Conservation (phyloP, 1,140 invertebrate genomes). For the Sarcophaga peregrina region DNA sequence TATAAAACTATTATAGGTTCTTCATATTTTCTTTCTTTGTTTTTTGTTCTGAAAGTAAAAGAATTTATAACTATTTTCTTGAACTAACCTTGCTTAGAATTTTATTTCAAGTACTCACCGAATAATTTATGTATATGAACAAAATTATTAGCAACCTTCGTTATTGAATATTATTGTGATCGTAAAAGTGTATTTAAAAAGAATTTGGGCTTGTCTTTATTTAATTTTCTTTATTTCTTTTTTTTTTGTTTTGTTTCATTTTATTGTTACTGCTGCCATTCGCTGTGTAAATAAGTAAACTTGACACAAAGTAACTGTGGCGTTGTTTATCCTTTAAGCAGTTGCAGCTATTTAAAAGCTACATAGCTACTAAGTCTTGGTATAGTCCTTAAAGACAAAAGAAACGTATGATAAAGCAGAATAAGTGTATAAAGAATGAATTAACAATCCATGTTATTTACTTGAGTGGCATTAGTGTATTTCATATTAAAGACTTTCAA, state of each 20-base stretch:
- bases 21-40: not conserved
- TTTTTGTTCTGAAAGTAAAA: too few relatives aligned
- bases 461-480: too few relatives aligned
- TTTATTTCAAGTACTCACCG: not conserved
- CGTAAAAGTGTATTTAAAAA: not conserved
- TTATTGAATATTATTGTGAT: too few relatives aligned
- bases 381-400: too few relatives aligned
- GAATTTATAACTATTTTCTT: too few relatives aligned
- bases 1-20: not conserved
- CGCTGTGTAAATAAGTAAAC: not conserved
- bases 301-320: not conserved
- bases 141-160: not conserved
- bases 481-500: not conserved
- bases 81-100: not conserved
- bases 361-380: too few relatives aligned
- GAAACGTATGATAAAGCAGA: too few relatives aligned
- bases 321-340: not conserved
- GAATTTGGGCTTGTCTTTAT: conserved; percentile 4
- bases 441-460: too few relatives aligned
- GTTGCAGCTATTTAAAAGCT: not conserved
- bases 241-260: too few relatives aligned
- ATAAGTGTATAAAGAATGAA: too few relatives aligned
- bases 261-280: not conserved
- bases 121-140: not conserved
- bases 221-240: too few relatives aligned